phyloP scores from a whole-genome alignment of 2,888 invertebrate genomes.

The Sesamia inferens region DNA sequence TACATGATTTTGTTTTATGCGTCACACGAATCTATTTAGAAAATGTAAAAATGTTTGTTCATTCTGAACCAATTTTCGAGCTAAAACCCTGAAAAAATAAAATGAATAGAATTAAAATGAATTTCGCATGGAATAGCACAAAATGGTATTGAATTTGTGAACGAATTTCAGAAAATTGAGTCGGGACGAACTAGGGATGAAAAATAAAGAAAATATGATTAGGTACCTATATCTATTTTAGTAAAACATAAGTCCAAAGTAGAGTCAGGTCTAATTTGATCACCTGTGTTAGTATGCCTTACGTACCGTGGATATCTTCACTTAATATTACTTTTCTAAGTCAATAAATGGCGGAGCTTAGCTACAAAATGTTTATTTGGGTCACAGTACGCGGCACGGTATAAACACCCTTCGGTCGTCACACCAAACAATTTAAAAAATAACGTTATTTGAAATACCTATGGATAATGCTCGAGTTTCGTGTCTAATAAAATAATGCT shows the following conservation, averaged over 20 bases:
- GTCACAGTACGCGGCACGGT: too few relatives aligned
- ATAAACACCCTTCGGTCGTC: too few relatives aligned
- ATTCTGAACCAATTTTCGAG: constrained; percentile 14
- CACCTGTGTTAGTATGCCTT: neutral
- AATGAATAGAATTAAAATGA: constrained; percentile 30
- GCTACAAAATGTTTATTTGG: too few relatives aligned
- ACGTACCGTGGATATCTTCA: neutral
- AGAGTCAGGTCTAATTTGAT: neutral
- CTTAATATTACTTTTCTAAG: neutral
- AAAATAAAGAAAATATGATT: constrained; percentile 3
- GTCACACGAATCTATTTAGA: neutral
- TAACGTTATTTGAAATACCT: neutral
- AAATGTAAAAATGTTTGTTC: constrained; percentile 15
- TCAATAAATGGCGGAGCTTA: too few relatives aligned
- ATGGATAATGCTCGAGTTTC: neutral
- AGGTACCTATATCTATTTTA: neutral
- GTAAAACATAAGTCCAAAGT: constrained; percentile 4
- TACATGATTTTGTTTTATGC: neutral
- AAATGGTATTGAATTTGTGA: constrained; percentile 42
- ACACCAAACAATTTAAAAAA: neutral
- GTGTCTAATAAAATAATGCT: too few relatives aligned
- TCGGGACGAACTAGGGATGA: neutral
- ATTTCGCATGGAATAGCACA: constrained; percentile 29
- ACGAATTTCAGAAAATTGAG: constrained; percentile 18
- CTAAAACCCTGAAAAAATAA: constrained; percentile 18